These are phyloP conservation scores for Trachymyrmex cornetzi DNA, from an alignment of 1,140 invertebrate genomes.

Conservation along the genomic window DNA sequence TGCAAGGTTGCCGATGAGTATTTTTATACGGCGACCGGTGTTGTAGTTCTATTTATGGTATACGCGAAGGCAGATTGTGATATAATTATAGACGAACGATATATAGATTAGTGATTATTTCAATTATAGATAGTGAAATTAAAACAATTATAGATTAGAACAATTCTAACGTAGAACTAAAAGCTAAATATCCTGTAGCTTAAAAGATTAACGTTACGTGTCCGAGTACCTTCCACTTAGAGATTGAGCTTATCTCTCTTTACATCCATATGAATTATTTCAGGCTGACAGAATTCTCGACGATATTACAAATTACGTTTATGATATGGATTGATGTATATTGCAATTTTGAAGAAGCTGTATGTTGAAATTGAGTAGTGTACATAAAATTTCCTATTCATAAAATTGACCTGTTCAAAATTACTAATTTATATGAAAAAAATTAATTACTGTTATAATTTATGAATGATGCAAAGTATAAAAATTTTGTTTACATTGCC, in stretches of 20 bases:
- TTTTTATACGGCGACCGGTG: slow-evolving; percentile 69
- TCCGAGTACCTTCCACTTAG: not conserved
- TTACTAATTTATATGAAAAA: not conserved
- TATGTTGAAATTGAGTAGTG: not conserved
- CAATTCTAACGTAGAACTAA: not conserved
- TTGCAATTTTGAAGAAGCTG: not conserved
- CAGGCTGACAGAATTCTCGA: not conserved
- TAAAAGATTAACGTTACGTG: slow-evolving; percentile 35
- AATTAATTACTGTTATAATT: not conserved
- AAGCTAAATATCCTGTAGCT: slow-evolving; percentile 3
- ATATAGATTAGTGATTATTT: slow-evolving; percentile 34
- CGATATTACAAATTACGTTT: slow-evolving; percentile 23
- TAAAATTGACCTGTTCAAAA: not conserved
- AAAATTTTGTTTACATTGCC: not conserved
- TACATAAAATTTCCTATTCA: not conserved
- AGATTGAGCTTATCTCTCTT: slow-evolving; percentile 13
- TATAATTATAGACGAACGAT: slow-evolving; percentile 63
- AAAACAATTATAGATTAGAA: not conserved
- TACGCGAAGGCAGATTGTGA: slow-evolving; percentile 16
- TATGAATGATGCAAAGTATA: not conserved
- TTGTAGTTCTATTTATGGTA: slow-evolving; percentile 73
- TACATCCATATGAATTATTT: slow-evolving; percentile 29
- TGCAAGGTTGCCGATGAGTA: slow-evolving; percentile 72
- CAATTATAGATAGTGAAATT: not conserved
- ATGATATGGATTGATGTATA: not conserved